Evolutionary conservation across 1,140 invertebrate species (phyloP), one percentile per base, ranked within the genome.

Genomic region (Bicyclus anynana): DNA sequence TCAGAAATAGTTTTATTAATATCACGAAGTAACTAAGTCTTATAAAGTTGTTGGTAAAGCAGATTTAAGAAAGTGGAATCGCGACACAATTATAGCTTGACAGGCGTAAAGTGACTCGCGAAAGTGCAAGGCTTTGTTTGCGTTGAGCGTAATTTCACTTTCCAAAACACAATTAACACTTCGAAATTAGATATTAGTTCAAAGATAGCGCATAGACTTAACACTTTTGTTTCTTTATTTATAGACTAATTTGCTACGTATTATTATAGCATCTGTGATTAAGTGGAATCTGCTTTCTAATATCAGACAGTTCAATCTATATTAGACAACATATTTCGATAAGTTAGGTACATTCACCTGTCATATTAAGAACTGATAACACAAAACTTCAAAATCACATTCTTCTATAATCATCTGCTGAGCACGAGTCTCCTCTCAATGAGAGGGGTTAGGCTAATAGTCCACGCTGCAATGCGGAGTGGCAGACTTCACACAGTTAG

Each of bases 91-190:
- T 42, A 44, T 44, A 17, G 10, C 20, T 47, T 27, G 44, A 47
- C 44, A 47, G 44, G 21, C 23, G 21, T 14, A 26, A 14, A 27
- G 44, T 27, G 21, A 47, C 21, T 47, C 26, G 44, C 44, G 44
- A 47, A 47, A 47, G 44, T 47, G 20, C n/a, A 16, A 10, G 44
- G 44, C 44, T 27, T 47, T 47, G 20, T 23, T 47, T 23, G 21
- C 44, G 20, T 10, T 21, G 44, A 14, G 23, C 16, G 21, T 7
- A 14, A 47, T 47, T 47, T 47, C 44, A 47, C 44, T 47, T 47
- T 47, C 44, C 7, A 47, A 47, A 47, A 47, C 13, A 27, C 44
- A 47, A 47, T 47, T 47, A 47, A 47, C 44, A 47, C 44, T 47
- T 47, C 21, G 21, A 27, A 47, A 47, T 47, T 47, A 21, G 44